Percentiles rank a stretch among this genome's conserved stretches.
These are phyloP conservation scores for Gobiocypris rarus DNA, from an alignment of 2,113 vertebrate genomes.

Conservation along the genomic window DNA sequence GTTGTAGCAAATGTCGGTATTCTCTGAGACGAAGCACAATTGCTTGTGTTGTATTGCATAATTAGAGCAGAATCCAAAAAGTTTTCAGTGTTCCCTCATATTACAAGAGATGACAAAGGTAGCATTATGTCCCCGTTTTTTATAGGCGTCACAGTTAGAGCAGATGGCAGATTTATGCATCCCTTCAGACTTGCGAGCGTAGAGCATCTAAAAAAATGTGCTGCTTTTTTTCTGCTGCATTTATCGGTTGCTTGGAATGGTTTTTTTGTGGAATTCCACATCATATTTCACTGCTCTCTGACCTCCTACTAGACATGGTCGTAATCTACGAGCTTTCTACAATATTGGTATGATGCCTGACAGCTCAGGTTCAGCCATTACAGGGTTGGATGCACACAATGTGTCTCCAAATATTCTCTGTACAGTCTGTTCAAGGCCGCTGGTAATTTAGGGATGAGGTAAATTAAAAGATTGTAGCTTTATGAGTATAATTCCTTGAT, in stretches of 20 bases:
- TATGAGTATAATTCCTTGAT: not conserved
- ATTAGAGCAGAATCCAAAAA: not conserved
- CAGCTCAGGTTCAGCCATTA: slow-evolving; percentile 17
- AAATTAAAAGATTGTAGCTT: slow-evolving; percentile 19
- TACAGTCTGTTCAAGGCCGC: not conserved
- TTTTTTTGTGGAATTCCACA: not conserved
- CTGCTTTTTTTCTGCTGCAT: not conserved
- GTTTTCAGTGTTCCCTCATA: not conserved
- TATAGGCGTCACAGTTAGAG: not conserved
- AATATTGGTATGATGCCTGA: not conserved
- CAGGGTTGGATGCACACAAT: slow-evolving; percentile 6
- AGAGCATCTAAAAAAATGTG: not conserved
- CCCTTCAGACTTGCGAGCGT: not conserved
- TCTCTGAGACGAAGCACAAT: not conserved
- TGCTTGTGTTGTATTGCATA: not conserved
- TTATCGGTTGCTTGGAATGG: slow-evolving; percentile 7
- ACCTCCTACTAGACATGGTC: not conserved
- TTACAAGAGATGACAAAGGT: not conserved
- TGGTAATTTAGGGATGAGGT: slow-evolving; percentile 8
- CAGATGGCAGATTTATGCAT: slow-evolving; percentile 18
- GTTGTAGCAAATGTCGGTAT: not conserved
- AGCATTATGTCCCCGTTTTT: not conserved
- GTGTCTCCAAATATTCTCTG: not conserved
- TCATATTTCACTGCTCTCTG: slow-evolving; percentile 4
- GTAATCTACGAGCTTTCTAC: not conserved